A percentile compares a stretch with the other conserved stretches of the same genome.
Evolutionary conservation across 2,797 vertebrate species (phyloP).

Genomic region (Hippoglossus hippoglossus): DNA sequence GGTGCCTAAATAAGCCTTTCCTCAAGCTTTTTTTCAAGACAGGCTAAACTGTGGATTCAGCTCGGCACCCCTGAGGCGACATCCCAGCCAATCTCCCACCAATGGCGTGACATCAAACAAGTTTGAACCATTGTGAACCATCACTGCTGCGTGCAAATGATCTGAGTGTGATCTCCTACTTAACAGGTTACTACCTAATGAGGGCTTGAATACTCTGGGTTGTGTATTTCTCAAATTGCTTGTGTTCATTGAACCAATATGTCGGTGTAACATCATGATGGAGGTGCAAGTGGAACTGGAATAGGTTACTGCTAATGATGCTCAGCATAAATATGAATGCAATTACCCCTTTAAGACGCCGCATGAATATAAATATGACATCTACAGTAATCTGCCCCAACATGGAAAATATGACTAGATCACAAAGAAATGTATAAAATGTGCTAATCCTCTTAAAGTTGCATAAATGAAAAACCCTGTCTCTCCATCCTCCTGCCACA

Average conservation of each 20-base stretch:
- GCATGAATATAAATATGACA: slow-evolving; percentile 23
- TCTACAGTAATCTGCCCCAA: slow-evolving; percentile 9
- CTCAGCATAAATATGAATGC: slow-evolving; percentile 25
- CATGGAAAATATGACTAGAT: slow-evolving; percentile 14
- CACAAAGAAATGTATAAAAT: slow-evolving; percentile 15
- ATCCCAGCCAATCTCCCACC: slow-evolving; percentile 56
- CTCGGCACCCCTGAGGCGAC: slow-evolving; percentile 53
- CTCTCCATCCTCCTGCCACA: not conserved
- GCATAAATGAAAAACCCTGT: too few species aligned
- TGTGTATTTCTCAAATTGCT: slow-evolving; percentile 14
- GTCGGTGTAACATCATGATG: not conserved
- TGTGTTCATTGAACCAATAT: slow-evolving; percentile 1
- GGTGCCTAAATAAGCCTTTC: slow-evolving; percentile 74
- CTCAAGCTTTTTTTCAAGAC: slow-evolving; percentile 65
- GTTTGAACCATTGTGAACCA: slow-evolving; percentile 49
- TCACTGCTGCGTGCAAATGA: slow-evolving; percentile 34
- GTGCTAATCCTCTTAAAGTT: too few species aligned
- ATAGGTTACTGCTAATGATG: not conserved
- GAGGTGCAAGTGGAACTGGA: not conserved
- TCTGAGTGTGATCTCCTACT: slow-evolving; percentile 35
- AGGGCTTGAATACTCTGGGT: slow-evolving; percentile 30
- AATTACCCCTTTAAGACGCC: slow-evolving; percentile 1
- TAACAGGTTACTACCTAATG: slow-evolving; percentile 43
- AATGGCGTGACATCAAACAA: slow-evolving; percentile 55
- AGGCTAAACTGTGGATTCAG: slow-evolving; percentile 71